Conservation (phyloP, 2,888 invertebrate genomes). For the Cyclophora albipunctata region DNA sequence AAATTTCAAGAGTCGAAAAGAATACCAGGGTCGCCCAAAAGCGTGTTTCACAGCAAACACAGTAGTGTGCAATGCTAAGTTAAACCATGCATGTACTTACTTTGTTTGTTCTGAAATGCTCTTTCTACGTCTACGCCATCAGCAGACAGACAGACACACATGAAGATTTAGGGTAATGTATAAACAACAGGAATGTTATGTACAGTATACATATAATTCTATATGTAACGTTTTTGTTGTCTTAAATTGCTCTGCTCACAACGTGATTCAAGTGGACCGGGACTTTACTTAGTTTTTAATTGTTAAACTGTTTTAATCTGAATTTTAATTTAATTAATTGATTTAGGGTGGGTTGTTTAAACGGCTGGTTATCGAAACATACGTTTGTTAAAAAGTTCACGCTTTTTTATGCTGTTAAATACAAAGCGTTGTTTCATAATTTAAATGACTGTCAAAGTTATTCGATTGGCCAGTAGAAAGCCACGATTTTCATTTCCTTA, state of each 20-base stretch:
- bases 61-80: conserved; percentile 75
- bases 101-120: conserved; percentile 72
- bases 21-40: conserved; percentile 2
- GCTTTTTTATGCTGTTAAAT: too few relatives aligned
- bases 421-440: too few relatives aligned
- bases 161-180: conserved; percentile 65
- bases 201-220: conserved; percentile 72
- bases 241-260: conserved; percentile 71
- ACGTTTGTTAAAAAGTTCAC: too few relatives aligned
- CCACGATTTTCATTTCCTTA: too few relatives aligned
- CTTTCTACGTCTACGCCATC: conserved; percentile 28
- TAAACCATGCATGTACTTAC: conserved; percentile 72
- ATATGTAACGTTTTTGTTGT: conserved; percentile 77
- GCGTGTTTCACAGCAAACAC: conserved; percentile 72
- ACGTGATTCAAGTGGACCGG: conserved; percentile 7
- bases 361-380: too few relatives aligned
- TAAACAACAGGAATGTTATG: conserved; percentile 76
- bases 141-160: neutral
- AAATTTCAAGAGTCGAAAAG: too few relatives aligned
- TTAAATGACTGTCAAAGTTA: too few relatives aligned
- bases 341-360: too few relatives aligned
- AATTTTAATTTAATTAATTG: too few relatives aligned
- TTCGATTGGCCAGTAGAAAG: too few relatives aligned
- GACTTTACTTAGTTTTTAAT: too few relatives aligned
- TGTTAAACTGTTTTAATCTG: too few relatives aligned